Base-by-base conservation (phyloP, 2,888 invertebrate genomes). In the Cephus pygmeus region DNA sequence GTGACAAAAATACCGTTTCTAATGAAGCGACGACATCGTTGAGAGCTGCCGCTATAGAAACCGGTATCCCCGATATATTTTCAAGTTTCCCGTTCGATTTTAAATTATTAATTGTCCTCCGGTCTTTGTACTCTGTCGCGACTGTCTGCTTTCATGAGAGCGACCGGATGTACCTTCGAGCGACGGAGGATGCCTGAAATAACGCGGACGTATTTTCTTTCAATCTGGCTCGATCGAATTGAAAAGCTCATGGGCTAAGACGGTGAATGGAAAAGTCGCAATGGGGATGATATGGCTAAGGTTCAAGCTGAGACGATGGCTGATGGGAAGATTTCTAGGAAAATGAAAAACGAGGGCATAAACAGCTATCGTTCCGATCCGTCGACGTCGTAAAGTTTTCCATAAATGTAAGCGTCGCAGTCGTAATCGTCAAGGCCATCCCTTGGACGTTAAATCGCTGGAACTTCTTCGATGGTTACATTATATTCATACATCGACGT, bases 141-240 rank as follows among this genome's bases (percentile, higher is more conserved):
- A 23, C 56, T 56, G 56, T 9, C 56, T 9, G 56, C 23, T 56
- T 56, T 56, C 56, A 56, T 9, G 56, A 56, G 56, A 56, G 56
- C 56, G 56, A 56, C 56, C 56, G 56, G 56, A 56, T 23, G 56
- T 56, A 56, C 56, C 81, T 30, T n/a, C 31, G 71, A 73, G 73
- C 80, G 56, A 76, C 73, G 81, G 80, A 73, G 81, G 83, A 83
- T 83, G 84, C 85, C 87, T 88, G 87, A 87, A 89, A 90, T 89
- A 90, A 90, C 88, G 85, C 81, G 81, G 76, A 77, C 81, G 83
- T 90, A 88, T 90, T 90, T 90, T 90, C 90, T 88, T 90, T 90
- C 88, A 87, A 90, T 90, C 87, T 84, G 83, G 83, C 82, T 82
- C 83, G 80, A 86, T 84, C 85, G 83, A 86, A 85, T 87, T 77